Evolutionary conservation across 1,140 invertebrate genomes (phyloP).

Genomic region (Drosophila mojavensis): DNA sequence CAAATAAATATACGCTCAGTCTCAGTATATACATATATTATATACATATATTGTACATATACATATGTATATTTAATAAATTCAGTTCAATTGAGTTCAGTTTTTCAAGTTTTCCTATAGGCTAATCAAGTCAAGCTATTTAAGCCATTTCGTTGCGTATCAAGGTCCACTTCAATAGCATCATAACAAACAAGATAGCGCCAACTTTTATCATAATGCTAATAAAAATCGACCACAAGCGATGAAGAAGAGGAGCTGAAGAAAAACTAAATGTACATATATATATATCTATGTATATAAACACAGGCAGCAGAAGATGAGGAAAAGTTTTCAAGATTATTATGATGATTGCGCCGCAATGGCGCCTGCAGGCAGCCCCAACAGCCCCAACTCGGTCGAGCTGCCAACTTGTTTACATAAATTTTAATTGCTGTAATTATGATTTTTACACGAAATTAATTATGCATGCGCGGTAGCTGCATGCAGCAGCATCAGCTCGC

Average conservation of each 20-base stretch:
- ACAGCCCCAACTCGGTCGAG: constrained; percentile 9
- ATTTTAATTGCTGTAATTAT: constrained; percentile 80
- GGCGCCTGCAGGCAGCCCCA: constrained; percentile 41
- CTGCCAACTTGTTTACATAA: constrained; percentile 77
- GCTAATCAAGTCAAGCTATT: neutral
- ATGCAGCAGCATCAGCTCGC: constrained; percentile 31
- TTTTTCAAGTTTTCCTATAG: no score
- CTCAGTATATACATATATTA: no score
- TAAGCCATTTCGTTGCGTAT: neutral
- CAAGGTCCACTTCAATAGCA: neutral
- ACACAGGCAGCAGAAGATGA: neutral
- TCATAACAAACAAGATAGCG: constrained; percentile 25
- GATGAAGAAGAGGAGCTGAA: neutral
- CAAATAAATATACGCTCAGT: no score
- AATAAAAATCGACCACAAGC: constrained; percentile 50
- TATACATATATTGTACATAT: no score
- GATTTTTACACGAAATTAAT: constrained; percentile 80
- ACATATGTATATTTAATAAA: no score
- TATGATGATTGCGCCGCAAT: constrained; percentile 53
- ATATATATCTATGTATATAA: neutral
- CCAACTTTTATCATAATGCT: constrained; percentile 46
- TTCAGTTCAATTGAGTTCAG: no score
- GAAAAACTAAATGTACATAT: neutral
- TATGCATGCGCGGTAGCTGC: constrained; percentile 66
- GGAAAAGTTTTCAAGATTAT: constrained; percentile 56